Percentiles rank a stretch among this genome's conserved stretches.
Conservation (phyloP, 2,113 vertebrate species). For the Meles meles region DNA sequence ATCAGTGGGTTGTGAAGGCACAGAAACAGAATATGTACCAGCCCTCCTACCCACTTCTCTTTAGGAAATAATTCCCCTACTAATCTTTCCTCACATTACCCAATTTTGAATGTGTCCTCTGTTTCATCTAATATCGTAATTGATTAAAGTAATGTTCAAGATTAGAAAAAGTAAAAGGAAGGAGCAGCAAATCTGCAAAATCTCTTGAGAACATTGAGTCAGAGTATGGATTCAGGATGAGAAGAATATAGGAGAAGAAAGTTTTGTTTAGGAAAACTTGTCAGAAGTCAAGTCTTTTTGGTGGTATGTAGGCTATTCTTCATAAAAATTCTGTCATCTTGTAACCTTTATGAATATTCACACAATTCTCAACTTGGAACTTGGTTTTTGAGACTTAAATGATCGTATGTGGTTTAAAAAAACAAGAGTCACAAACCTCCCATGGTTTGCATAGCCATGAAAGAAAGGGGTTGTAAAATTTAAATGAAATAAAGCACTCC, state of each 20-base stretch:
- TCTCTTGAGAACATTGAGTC: background rate
- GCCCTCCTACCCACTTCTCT: background rate
- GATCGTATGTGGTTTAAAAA: background rate
- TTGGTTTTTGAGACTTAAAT: background rate
- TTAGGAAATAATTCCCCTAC: background rate
- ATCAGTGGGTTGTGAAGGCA: background rate
- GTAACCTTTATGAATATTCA: background rate
- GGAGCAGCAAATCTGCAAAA: background rate
- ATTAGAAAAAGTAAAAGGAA: background rate
- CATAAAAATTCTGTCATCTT: background rate
- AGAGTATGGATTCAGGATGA: background rate
- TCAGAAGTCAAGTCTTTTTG: background rate
- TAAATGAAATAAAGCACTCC: background rate
- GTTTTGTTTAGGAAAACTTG: background rate
- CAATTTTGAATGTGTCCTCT: background rate
- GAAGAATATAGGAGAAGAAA: background rate
- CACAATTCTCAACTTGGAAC: background rate
- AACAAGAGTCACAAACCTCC: background rate
- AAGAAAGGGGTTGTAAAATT: background rate
- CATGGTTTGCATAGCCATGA: background rate
- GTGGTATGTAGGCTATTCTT: background rate
- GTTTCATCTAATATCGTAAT: background rate
- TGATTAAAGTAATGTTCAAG: background rate
- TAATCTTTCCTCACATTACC: background rate
- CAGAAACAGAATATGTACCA: background rate